Evolutionary conservation across 2,888 invertebrate genomes (phyloP).

Genomic region (Selenia dentaria): DNA sequence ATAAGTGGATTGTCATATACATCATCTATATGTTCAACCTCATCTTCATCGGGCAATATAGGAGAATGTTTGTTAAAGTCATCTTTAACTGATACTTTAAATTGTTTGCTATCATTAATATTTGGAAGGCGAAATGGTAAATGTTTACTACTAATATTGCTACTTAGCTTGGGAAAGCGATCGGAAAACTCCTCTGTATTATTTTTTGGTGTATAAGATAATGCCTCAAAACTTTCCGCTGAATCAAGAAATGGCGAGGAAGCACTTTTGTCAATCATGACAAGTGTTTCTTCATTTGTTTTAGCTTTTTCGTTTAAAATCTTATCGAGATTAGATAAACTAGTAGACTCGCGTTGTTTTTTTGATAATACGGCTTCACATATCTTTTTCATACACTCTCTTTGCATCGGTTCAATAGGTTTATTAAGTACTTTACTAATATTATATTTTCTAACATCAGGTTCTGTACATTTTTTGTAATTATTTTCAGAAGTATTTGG

Average conservation of each 20-base stretch:
- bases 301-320: conserved; percentile 30
- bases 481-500: neutral
- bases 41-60: neutral
- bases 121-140: neutral
- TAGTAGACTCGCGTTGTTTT: conserved; percentile 35
- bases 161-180: too few species aligned
- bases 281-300: neutral
- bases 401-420: neutral
- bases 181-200: too few species aligned
- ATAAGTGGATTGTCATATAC: conserved; percentile 5
- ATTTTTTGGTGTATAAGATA: neutral
- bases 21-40: neutral
- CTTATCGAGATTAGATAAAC: conserved; percentile 42
- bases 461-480: neutral
- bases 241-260: conserved; percentile 9
- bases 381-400: conserved; percentile 43
- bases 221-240: neutral
- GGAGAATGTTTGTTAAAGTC: neutral
- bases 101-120: neutral
- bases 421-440: neutral
- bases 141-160: too few species aligned
- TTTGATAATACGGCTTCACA: conserved; percentile 39
- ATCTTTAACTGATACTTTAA: neutral
- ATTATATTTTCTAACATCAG: neutral
- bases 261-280: conserved; percentile 2